A percentile compares a stretch with the other conserved stretches of the same genome.
These are phyloP conservation scores for Bradynema listronoti DNA, from an alignment of 1,140 invertebrate genomes.

Conservation along the genomic window DNA sequence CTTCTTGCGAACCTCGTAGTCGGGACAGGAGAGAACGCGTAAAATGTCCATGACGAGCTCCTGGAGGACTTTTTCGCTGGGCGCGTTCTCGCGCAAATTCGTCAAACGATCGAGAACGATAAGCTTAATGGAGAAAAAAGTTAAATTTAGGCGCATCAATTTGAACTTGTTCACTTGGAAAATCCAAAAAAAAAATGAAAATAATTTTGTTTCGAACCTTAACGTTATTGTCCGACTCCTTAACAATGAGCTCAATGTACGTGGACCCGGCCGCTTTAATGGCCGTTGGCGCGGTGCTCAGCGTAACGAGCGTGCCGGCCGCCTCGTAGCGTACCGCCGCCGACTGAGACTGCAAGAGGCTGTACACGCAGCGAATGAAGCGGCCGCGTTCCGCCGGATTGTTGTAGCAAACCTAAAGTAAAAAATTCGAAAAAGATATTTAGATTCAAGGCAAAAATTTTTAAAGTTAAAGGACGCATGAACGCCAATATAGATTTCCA, in stretches of 20 bases:
- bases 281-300: constrained; percentile 89
- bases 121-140: constrained; percentile 61
- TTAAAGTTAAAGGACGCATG: too few species aligned
- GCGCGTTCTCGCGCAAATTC: constrained; percentile 72
- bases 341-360: constrained; percentile 87
- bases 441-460: too few species aligned
- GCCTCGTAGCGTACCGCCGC: constrained; percentile 96
- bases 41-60: constrained; percentile 98
- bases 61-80: constrained; percentile 80
- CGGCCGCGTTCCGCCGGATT: constrained; percentile 91
- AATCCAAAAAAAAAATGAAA: constrained; percentile 2
- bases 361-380: constrained; percentile 97
- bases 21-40: constrained; percentile 80
- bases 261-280: constrained; percentile 92
- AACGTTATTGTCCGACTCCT: constrained; percentile 99
- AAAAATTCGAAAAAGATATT: constrained; percentile 19
- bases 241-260: constrained; percentile 96
- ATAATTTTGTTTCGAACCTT: too few species aligned
- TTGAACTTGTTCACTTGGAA: background rate
- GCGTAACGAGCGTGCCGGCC: constrained; percentile 96
- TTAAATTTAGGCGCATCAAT: too few species aligned
- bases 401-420: constrained; percentile 76
- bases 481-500: too few species aligned
- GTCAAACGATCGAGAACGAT: constrained; percentile 92
- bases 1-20: constrained; percentile 82